Conservation (phyloP, 2,888 invertebrate genomes). For the Ornithoptera priamus region DNA sequence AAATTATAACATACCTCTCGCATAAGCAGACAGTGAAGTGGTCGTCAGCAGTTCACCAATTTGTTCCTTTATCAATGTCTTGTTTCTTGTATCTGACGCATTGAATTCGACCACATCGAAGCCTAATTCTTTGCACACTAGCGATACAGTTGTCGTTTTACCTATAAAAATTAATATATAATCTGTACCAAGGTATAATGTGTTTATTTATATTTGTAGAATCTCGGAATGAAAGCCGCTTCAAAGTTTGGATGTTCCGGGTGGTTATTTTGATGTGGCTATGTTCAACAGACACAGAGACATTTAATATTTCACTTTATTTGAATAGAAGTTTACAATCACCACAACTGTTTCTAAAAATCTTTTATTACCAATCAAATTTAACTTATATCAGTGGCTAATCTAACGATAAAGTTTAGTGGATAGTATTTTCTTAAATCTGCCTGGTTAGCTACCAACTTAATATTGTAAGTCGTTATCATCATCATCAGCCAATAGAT, state of each 20-base stretch:
- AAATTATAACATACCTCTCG: slow-evolving; percentile 70
- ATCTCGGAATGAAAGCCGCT: not conserved
- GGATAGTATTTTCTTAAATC: no score
- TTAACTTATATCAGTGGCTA: no score
- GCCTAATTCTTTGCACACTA: slow-evolving; percentile 93
- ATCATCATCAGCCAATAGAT: no score
- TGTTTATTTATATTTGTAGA: not conserved
- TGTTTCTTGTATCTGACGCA: slow-evolving; percentile 97
- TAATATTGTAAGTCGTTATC: no score
- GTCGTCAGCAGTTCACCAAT: slow-evolving; percentile 90
- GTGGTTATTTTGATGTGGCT: no score
- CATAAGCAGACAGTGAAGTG: slow-evolving; percentile 86
- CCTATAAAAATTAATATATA: slow-evolving; percentile 51
- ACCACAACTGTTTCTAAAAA: no score
- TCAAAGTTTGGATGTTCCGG: not conserved
- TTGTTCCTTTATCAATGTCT: slow-evolving; percentile 90
- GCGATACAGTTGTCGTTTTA: slow-evolving; percentile 93
- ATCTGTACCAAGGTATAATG: not conserved
- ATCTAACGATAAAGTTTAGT: no score
- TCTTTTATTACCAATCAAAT: no score
- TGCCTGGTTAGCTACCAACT: no score
- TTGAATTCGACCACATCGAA: slow-evolving; percentile 97
- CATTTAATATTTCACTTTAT: no score
- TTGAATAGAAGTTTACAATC: no score
- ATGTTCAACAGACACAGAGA: no score